A percentile compares a stretch with the other conserved stretches of the same genome.
These are phyloP conservation scores for Cynodonichthys magdalenae DNA, from an alignment of 2,797 vertebrate genomes.

Conservation along the genomic window DNA sequence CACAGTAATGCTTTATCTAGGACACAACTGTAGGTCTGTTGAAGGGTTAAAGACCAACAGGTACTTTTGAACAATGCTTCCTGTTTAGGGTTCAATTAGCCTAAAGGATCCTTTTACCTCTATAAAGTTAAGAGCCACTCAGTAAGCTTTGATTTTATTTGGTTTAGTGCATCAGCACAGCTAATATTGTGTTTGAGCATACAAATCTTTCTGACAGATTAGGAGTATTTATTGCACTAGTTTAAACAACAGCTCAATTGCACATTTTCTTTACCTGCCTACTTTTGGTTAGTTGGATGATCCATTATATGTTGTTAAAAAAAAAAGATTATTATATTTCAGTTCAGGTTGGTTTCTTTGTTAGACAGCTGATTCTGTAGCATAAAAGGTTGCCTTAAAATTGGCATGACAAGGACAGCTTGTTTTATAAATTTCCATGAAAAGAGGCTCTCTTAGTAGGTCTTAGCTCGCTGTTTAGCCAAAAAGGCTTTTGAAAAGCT, in stretches of 20 bases:
- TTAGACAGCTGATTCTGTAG: neutral
- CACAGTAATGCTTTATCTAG: neutral
- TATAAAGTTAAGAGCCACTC: neutral
- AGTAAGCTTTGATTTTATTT: neutral
- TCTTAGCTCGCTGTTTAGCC: conserved; percentile 43
- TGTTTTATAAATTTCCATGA: conserved; percentile 19
- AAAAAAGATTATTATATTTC: neutral
- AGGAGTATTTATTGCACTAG: neutral
- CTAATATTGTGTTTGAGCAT: neutral
- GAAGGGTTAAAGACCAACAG: neutral
- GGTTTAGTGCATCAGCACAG: neutral
- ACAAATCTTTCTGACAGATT: neutral
- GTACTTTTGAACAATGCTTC: conserved; percentile 1
- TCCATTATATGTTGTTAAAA: conserved; percentile 21
- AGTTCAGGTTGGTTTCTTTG: conserved; percentile 3
- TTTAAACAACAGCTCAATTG: neutral
- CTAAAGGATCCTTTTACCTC: neutral
- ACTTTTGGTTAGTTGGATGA: neutral
- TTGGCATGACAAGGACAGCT: neutral
- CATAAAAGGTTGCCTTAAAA: conserved; percentile 5
- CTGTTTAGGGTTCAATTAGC: neutral
- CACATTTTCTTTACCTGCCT: neutral
- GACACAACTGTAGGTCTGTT: neutral
- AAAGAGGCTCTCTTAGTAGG: conserved; percentile 43
- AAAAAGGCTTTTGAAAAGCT: conserved; percentile 30